phyloP scores from a whole-genome alignment of 1,140 invertebrate species.

The Stegodyphus mimosarum region DNA sequence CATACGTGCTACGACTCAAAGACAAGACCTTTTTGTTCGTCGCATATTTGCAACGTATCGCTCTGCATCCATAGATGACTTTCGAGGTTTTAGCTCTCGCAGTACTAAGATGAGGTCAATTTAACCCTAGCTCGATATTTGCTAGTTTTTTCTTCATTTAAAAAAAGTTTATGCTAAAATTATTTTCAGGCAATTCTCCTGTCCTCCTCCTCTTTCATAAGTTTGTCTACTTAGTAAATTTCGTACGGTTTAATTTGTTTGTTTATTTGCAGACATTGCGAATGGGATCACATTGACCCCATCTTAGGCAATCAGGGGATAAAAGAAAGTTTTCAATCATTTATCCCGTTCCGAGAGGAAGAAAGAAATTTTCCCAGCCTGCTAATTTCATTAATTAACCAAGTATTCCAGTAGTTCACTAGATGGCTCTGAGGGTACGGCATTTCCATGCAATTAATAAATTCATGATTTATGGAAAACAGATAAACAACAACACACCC shows the following conservation, averaged over 20 bases:
- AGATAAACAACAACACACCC: no score
- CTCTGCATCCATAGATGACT: not conserved
- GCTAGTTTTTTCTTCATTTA: not conserved
- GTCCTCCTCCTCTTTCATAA: not conserved
- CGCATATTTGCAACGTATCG: not conserved
- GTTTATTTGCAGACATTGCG: not conserved
- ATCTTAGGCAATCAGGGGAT: not conserved
- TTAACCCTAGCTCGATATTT: not conserved
- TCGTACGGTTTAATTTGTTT: not conserved
- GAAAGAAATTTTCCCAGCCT: no score
- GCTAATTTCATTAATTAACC: no score
- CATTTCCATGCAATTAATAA: no score
- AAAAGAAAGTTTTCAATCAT: not conserved
- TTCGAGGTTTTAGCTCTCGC: not conserved
- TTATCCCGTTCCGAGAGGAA: not conserved
- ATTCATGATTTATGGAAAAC: no score
- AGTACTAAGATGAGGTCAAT: constrained; percentile 1
- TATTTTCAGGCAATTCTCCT: not conserved
- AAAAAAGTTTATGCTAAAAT: not conserved
- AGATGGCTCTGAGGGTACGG: no score
- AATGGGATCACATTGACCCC: not conserved
- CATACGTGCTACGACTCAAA: no score
- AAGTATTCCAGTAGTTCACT: no score
- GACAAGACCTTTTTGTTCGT: no score
- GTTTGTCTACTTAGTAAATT: not conserved